Evolutionary conservation across 2,888 invertebrate genomes (phyloP).

Genomic region (Rugalucina vietnamica): DNA sequence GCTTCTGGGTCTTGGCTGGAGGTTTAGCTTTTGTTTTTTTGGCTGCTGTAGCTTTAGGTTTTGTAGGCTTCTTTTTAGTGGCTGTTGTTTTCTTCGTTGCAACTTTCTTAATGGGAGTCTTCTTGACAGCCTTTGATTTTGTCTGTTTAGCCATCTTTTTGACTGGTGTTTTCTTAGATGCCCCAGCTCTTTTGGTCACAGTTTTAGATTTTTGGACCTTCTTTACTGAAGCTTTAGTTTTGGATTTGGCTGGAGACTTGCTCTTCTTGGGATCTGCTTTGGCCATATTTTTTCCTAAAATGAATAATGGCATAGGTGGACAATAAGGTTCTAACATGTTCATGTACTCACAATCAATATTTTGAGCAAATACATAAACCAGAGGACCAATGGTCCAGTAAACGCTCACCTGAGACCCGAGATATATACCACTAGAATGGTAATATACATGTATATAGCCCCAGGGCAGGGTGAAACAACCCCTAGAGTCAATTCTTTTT

Average conservation of each 20-base stretch:
- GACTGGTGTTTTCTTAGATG: not conserved
- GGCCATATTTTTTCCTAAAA: too few relatives aligned
- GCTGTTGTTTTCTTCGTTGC: slow-evolving; percentile 26
- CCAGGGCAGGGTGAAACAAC: too few relatives aligned
- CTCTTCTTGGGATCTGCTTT: not conserved
- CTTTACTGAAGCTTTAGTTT: not conserved
- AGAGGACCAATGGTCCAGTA: too few relatives aligned
- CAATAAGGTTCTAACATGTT: too few relatives aligned
- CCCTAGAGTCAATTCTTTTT: too few relatives aligned
- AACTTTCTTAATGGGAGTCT: not conserved
- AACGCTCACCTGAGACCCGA: too few relatives aligned
- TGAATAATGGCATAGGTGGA: too few relatives aligned
- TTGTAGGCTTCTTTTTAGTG: slow-evolving; percentile 20
- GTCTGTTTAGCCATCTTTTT: not conserved
- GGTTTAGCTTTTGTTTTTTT: slow-evolving; percentile 12
- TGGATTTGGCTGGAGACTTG: not conserved
- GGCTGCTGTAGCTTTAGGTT: slow-evolving; percentile 9
- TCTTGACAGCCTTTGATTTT: not conserved
- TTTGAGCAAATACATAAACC: too few relatives aligned
- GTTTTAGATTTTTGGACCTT: not conserved
- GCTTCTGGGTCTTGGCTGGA: not conserved
- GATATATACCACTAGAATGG: too few relatives aligned
- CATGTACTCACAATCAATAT: too few relatives aligned
- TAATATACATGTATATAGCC: too few relatives aligned
- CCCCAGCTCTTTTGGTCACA: not conserved